A percentile compares a stretch with the other conserved stretches of the same genome.
Evolutionary conservation across 2,113 vertebrate genomes (phyloP).

Genomic region (Tautogolabrus adspersus): DNA sequence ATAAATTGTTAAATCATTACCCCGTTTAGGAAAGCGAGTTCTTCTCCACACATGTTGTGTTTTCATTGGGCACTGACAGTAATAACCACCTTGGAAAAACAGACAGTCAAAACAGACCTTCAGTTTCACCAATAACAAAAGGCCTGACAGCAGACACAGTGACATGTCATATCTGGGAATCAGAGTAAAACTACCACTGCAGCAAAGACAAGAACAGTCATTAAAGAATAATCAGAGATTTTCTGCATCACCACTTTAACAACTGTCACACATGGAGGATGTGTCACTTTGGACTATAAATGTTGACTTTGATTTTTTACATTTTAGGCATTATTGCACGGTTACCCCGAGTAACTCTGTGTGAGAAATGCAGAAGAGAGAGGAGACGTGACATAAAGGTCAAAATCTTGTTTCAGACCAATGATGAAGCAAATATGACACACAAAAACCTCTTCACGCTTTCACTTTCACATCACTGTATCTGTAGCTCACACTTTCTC

Average conservation of each 20-base stretch:
- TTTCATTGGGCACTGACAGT: not conserved
- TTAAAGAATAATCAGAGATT: not conserved
- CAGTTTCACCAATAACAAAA: not conserved
- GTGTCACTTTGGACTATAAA: not conserved
- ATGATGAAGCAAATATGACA: slow-evolving; percentile 24
- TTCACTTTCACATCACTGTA: not conserved
- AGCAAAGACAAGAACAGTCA: not conserved
- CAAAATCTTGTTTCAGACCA: slow-evolving; percentile 13
- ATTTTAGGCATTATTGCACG: not conserved
- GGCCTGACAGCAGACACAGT: not conserved
- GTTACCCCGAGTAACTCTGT: not conserved
- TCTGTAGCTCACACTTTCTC: slow-evolving; percentile 17
- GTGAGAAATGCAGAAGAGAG: not conserved
- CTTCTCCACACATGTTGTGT: no score
- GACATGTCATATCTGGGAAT: not conserved
- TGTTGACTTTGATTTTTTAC: slow-evolving; percentile 5
- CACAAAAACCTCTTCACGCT: not conserved
- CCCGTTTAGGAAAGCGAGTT: no score
- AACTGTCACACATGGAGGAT: not conserved
- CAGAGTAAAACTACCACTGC: not conserved
- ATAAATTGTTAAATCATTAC: no score
- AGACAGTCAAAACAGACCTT: slow-evolving; percentile 16
- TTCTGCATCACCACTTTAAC: not conserved
- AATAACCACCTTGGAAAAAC: slow-evolving; percentile 11
- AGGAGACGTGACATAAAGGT: slow-evolving; percentile 12